Conservation (phyloP, 1,140 invertebrate species). For the Brachionus calyciflorus region DNA sequence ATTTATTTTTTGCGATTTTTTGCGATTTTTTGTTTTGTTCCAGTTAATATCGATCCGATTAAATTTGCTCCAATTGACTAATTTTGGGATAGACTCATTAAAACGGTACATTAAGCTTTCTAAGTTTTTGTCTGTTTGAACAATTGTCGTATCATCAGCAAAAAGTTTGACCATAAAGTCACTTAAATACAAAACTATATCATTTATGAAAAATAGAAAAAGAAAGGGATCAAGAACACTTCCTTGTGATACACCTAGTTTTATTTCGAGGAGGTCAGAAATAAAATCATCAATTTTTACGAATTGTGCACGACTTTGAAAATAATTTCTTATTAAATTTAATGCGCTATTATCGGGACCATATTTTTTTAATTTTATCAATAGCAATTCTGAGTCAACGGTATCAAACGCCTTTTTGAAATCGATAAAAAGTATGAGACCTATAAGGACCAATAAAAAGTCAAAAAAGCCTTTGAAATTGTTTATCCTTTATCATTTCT, state of each 20-base stretch:
- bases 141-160: neutral
- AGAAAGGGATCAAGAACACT: conserved; percentile 28
- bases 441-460: too few relatives aligned
- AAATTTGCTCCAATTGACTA: too few relatives aligned
- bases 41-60: too few relatives aligned
- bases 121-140: too few relatives aligned
- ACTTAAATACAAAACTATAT: conserved; percentile 14
- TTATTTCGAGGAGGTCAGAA: neutral
- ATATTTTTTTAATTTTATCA: neutral
- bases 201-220: conserved; percentile 46
- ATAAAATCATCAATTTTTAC: neutral
- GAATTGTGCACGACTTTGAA: neutral
- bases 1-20: too few relatives aligned
- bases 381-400: neutral
- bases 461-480: too few relatives aligned
- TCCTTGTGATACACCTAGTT: neutral
- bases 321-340: neutral
- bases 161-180: too few relatives aligned
- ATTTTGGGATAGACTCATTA: too few relatives aligned
- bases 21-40: too few relatives aligned
- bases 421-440: neutral
- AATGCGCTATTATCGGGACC: neutral
- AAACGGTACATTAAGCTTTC: too few relatives aligned
- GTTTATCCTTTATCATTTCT: too few relatives aligned
- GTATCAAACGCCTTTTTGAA: neutral